Evolutionary conservation across 1,140 invertebrate genomes (phyloP).

Genomic region (Drosophila punjabiensis): DNA sequence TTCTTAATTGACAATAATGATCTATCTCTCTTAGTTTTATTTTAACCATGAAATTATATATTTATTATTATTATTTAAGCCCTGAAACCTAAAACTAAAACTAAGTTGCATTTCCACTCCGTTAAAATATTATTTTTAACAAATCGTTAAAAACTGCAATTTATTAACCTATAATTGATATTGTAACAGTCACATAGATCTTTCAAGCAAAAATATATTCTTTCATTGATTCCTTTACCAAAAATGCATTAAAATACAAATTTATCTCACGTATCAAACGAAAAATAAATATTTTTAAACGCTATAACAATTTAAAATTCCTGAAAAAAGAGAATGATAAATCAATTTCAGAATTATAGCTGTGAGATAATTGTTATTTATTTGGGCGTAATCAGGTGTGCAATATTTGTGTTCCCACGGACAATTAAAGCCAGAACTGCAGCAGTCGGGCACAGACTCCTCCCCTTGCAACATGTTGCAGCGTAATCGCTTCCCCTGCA

Average conservation of each 20-base stretch:
- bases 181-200: too few species aligned
- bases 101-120: too few species aligned
- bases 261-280: not conserved
- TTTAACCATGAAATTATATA: too few species aligned
- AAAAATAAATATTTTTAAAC: not conserved
- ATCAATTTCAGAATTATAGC: not conserved
- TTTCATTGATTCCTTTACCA: too few species aligned
- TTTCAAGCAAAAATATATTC: not conserved
- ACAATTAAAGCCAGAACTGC: constrained; percentile 13
- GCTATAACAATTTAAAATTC: not conserved
- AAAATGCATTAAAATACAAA: too few species aligned
- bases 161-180: too few species aligned
- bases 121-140: too few species aligned
- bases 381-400: not conserved
- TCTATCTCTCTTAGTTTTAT: too few species aligned
- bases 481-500: constrained; percentile 73
- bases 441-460: constrained; percentile 52
- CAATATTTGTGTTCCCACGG: not conserved
- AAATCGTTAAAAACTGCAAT: too few species aligned
- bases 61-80: too few species aligned
- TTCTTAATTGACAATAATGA: too few species aligned
- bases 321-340: not conserved
- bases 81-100: too few species aligned
- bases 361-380: constrained; percentile 6
- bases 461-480: constrained; percentile 79